Evolutionary conservation across 2,113 vertebrate species (phyloP).

Genomic region (Silurus meridionalis): DNA sequence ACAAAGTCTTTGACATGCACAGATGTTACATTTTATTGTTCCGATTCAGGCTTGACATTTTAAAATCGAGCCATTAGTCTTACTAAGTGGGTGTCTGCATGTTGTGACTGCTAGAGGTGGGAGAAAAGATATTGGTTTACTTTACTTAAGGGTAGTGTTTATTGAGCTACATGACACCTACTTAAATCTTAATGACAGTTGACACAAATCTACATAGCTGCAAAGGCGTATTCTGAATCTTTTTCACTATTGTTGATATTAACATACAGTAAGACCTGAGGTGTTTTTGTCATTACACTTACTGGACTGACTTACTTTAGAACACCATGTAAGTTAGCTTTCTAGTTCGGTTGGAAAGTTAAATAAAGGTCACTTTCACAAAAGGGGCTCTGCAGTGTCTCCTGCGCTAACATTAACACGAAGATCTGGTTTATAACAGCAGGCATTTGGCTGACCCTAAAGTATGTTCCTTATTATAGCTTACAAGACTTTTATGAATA

Average conservation of each 20-base stretch:
- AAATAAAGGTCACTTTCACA: neutral
- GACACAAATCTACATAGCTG: neutral
- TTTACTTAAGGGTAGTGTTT: neutral
- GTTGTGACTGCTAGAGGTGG: neutral
- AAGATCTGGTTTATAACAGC: constrained; percentile 15
- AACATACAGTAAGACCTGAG: neutral
- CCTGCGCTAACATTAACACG: neutral
- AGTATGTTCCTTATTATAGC: neutral
- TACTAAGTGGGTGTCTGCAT: neutral
- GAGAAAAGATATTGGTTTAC: neutral
- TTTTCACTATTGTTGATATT: neutral
- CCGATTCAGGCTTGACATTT: neutral
- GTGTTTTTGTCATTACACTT: neutral
- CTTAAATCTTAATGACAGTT: neutral
- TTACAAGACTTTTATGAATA: constrained; percentile 16
- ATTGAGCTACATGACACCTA: neutral
- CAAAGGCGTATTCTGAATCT: neutral
- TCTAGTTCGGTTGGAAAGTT: neutral
- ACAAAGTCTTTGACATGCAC: neutral
- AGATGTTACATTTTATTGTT: neutral
- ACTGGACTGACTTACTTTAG: neutral
- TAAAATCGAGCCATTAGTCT: neutral
- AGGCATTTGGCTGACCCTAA: constrained; percentile 12
- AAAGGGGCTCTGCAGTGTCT: constrained; percentile 2
- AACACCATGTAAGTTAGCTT: neutral